phyloP scores from a whole-genome alignment of 1,140 invertebrate genomes.

The Metopolophium dirhodum region DNA sequence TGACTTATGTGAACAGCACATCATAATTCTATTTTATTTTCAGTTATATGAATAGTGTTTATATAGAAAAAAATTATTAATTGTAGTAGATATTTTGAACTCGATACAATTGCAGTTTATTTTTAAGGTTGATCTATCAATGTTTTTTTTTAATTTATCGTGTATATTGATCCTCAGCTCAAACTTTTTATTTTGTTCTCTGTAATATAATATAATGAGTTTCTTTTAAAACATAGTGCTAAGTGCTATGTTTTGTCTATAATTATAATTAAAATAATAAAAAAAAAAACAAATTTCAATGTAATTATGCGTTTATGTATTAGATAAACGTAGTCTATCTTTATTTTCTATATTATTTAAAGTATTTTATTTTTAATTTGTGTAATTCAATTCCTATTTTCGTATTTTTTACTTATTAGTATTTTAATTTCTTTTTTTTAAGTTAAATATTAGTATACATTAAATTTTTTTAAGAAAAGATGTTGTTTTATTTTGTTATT shows the following conservation, averaged over 20 bases:
- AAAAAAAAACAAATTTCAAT: background rate
- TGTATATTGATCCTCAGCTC: background rate
- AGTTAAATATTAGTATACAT: conserved; percentile 22
- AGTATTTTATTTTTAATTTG: conserved; percentile 51
- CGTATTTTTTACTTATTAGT: conserved; percentile 45
- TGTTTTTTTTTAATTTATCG: background rate
- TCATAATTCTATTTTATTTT: conserved; percentile 18
- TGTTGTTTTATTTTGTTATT: conserved; percentile 17
- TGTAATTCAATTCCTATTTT: conserved; percentile 56
- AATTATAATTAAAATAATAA: conserved; percentile 29
- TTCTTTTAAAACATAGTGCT: background rate
- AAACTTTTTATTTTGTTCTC: background rate
- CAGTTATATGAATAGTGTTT: background rate
- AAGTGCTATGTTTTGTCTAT: background rate
- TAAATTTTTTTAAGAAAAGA: conserved; percentile 43
- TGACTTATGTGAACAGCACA: background rate
- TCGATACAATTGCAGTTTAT: conserved; percentile 12
- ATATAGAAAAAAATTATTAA: background rate
- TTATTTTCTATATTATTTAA: conserved; percentile 48
- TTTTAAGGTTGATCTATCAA: background rate
- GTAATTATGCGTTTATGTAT: conserved; percentile 14
- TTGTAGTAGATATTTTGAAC: background rate
- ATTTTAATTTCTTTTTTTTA: conserved; percentile 44
- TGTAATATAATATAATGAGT: conserved; percentile 9
- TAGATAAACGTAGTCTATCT: background rate